A percentile compares a stretch with the other conserved stretches of the same genome.
Conservation (phyloP, 2,113 vertebrate genomes). For the Sula dactylatra region DNA sequence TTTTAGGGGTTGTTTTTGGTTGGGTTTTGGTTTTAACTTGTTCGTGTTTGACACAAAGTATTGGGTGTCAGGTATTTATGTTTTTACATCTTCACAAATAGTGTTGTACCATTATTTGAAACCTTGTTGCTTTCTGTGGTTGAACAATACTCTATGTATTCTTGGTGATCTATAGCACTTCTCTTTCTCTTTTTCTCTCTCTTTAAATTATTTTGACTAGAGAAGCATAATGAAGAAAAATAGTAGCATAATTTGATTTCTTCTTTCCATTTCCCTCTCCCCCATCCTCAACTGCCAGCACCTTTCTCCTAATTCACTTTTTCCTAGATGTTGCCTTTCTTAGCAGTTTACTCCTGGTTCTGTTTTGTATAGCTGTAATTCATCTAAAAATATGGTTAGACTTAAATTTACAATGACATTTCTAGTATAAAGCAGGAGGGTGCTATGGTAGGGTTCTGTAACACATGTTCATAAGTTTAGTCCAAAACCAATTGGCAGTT, state of each 20-base stretch:
- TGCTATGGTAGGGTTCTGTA: neutral
- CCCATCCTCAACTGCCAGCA: neutral
- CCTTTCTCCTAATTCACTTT: neutral
- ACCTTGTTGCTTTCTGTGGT: neutral
- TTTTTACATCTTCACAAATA: neutral
- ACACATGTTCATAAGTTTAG: neutral
- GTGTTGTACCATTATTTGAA: neutral
- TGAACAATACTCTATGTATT: neutral
- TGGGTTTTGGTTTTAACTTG: neutral
- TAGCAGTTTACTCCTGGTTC: neutral
- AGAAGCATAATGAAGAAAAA: neutral
- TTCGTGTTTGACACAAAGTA: neutral
- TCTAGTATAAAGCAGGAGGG: neutral
- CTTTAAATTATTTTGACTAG: neutral
- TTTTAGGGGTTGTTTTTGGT: neutral
- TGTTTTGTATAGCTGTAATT: neutral
- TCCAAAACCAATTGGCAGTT: neutral
- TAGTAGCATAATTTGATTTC: neutral
- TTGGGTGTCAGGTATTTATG: neutral
- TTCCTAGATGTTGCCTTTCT: neutral
- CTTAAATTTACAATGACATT: neutral
- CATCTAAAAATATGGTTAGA: neutral
- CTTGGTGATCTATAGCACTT: neutral
- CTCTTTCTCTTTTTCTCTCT: neutral
- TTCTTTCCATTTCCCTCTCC: neutral